Percentiles rank a stretch among this genome's conserved stretches.
phyloP scores from a whole-genome alignment of 35 echinoderm and acorn worm species.

The Stichopus chloronotus region DNA sequence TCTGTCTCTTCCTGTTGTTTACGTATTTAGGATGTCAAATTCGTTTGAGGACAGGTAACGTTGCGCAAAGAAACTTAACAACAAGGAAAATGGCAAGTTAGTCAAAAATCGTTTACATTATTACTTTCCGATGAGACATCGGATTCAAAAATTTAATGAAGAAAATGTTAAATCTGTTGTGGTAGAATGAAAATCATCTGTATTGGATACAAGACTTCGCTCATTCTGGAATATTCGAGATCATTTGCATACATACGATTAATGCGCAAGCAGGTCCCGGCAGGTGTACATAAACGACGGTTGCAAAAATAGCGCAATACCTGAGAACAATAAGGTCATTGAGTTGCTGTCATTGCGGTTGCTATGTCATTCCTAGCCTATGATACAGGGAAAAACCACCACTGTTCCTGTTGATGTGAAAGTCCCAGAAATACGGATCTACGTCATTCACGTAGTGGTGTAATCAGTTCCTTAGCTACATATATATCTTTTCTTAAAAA shows the following conservation, averaged over 20 bases:
- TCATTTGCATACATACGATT: constrained; percentile 21
- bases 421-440: too few species aligned
- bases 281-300: background rate
- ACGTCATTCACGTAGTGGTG: too few species aligned
- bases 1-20: background rate
- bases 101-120: too few species aligned
- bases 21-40: constrained; percentile 15
- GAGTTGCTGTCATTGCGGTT: background rate
- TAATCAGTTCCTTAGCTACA: too few species aligned
- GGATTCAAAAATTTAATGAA: too few species aligned
- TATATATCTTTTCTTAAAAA: too few species aligned
- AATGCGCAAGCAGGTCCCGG: background rate
- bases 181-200: background rate
- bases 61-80: background rate
- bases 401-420: too few species aligned
- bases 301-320: constrained; percentile 22
- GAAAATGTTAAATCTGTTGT: background rate
- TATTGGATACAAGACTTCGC: background rate
- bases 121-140: too few species aligned
- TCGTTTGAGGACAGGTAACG: background rate
- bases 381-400: too few species aligned
- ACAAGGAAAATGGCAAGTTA: background rate
- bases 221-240: background rate
- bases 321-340: background rate
- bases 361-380: background rate